A percentile compares a stretch with the other conserved stretches of the same genome.
Conservation (phyloP, 2,888 invertebrate species). For the Leptopilina drosophilae region DNA sequence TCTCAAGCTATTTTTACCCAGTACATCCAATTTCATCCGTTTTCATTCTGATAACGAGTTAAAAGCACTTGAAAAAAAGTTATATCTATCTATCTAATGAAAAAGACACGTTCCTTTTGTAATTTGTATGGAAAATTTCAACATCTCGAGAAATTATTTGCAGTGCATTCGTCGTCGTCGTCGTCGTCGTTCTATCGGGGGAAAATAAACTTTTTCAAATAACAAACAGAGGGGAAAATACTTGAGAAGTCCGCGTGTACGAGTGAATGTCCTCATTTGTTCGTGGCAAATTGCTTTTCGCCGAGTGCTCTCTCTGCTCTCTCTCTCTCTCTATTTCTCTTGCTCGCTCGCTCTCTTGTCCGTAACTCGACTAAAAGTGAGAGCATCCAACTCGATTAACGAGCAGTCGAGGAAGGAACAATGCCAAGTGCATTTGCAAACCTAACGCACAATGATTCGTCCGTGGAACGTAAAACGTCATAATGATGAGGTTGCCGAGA, state of each 20-base stretch:
- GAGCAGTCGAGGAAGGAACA: conserved; percentile 35
- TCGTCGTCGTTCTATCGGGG: neutral
- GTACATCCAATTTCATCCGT: neutral
- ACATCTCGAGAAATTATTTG: too few relatives aligned
- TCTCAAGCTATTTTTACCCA: too few relatives aligned
- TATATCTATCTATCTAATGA: neutral
- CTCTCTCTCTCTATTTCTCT: too few relatives aligned
- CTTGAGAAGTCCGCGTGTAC: conserved; percentile 3
- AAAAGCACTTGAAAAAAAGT: too few relatives aligned
- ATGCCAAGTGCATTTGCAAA: conserved; percentile 28
- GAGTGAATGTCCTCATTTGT: conserved; percentile 35
- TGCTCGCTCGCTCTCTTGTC: too few relatives aligned
- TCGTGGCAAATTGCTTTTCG: conserved; percentile 31
- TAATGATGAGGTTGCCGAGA: conserved; percentile 20
- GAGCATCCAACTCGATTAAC: conserved; percentile 33
- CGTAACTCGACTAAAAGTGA: conserved; percentile 22
- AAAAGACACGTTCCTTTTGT: neutral
- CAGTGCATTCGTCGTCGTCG: too few relatives aligned
- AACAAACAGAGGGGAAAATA: conserved; percentile 8
- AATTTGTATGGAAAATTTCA: too few relatives aligned
- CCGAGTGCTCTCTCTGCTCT: neutral
- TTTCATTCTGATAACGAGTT: neutral
- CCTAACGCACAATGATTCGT: conserved; percentile 31
- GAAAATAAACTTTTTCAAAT: conserved; percentile 29
- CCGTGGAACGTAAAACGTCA: conserved; percentile 24